These are phyloP conservation scores for Hydrocynus forskahlii DNA, from an alignment of 2,797 vertebrate species.

Conservation along the genomic window DNA sequence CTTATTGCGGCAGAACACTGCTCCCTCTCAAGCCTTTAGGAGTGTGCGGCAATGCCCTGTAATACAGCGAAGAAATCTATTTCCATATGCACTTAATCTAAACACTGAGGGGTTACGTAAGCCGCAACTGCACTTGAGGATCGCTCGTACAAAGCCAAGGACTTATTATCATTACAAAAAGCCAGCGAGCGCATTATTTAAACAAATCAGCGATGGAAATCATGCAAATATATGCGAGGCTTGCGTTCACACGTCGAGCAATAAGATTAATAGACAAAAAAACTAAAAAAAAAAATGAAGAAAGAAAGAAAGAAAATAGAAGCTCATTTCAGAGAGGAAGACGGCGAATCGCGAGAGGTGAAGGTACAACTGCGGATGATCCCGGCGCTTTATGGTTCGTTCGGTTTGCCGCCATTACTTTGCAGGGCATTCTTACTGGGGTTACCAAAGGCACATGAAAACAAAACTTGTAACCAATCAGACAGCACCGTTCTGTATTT, in stretches of 20 bases:
- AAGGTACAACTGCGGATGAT: conserved; percentile 44
- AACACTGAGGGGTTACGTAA: conserved; percentile 56
- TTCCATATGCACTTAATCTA: conserved; percentile 57
- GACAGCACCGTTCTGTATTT: neutral
- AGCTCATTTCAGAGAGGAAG: conserved; percentile 19
- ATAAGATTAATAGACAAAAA: conserved; percentile 62
- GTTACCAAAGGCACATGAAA: conserved; percentile 35
- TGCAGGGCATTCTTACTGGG: conserved; percentile 35
- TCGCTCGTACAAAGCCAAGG: conserved; percentile 56
- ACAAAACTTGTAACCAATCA: conserved; percentile 27
- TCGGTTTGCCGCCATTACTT: conserved; percentile 12
- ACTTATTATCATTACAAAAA: conserved; percentile 64
- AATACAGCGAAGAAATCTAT: conserved; percentile 48
- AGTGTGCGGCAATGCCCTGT: conserved; percentile 48
- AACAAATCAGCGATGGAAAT: conserved; percentile 64
- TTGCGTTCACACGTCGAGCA: conserved; percentile 56
- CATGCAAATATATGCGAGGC: conserved; percentile 67
- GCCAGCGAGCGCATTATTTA: conserved; percentile 66
- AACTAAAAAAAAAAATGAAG: neutral
- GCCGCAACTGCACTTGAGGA: conserved; percentile 57
- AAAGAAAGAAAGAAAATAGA: conserved; percentile 18
- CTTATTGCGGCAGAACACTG: conserved; percentile 41
- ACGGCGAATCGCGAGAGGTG: neutral
- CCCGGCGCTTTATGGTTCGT: conserved; percentile 8
- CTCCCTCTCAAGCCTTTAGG: conserved; percentile 36